Evolutionary conservation across 2,797 vertebrate genomes (phyloP).

Genomic region (Crenichthys baileyi): DNA sequence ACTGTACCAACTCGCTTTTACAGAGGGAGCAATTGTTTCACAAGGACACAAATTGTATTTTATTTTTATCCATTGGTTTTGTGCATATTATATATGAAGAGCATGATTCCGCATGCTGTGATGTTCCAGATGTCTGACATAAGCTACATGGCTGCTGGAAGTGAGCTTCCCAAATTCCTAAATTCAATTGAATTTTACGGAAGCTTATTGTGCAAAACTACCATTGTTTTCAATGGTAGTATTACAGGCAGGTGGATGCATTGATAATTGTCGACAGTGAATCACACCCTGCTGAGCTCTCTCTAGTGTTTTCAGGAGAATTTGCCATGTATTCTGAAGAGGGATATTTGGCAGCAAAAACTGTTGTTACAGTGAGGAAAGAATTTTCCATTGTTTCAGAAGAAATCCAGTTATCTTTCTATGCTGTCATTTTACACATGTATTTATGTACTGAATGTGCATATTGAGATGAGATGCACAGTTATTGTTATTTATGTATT

Average conservation of each 20-base stretch:
- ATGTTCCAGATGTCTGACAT: conserved; percentile 38
- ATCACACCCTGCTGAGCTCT: conserved; percentile 52
- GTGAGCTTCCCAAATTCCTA: neutral
- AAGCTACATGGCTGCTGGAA: conserved; percentile 14
- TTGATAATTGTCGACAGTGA: conserved; percentile 75
- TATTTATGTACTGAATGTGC: conserved; percentile 79
- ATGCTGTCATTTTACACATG: conserved; percentile 70
- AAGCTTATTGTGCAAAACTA: conserved; percentile 44
- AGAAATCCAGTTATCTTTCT: conserved; percentile 64
- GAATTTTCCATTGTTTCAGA: conserved; percentile 65
- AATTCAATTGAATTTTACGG: conserved; percentile 25
- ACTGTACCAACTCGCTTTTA: conserved; percentile 3
- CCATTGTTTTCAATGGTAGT: conserved; percentile 62
- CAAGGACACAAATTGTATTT: neutral
- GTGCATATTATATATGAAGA: conserved; percentile 17
- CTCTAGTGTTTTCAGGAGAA: conserved; percentile 47
- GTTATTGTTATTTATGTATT: conserved; percentile 77
- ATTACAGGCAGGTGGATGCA: conserved; percentile 58
- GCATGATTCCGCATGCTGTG: conserved; percentile 49
- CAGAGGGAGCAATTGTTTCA: neutral
- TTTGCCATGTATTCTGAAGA: conserved; percentile 43
- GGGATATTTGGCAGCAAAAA: conserved; percentile 53
- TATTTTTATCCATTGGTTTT: conserved; percentile 9
- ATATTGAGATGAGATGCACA: conserved; percentile 70
- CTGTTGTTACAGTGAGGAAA: conserved; percentile 52